Base-by-base conservation (phyloP, 2,113 vertebrate genomes). In the Sebastes fasciatus region DNA sequence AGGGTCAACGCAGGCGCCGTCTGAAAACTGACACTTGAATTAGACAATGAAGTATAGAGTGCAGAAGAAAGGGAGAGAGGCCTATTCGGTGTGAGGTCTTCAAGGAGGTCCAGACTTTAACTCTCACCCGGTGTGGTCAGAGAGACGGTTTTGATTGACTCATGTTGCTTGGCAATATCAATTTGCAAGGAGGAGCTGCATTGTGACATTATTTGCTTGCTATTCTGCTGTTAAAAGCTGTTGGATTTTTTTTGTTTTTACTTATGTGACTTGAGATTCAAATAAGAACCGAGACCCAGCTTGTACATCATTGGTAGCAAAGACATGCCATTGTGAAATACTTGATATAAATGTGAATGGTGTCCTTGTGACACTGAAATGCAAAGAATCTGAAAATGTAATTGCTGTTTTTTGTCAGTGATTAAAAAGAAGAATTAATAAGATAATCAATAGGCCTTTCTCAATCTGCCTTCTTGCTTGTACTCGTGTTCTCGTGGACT, bases 21-120 rank as follows among this genome's bases (percentile, higher is more conserved):
- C 71, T 70, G 74, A 87, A 92, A 94, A 91, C 67, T 94, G 93
- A 93, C 93, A 93, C 92, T 92, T 94, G 92, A 94, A 92, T 93
- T 83, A 91, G 81, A 93, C 89, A 91, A 93, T 90, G 90, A 92
- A 92, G 91, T 92, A 92, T 90, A 64, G 84, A 83, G 80, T 46
- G 86, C 84, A 85, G 86, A 57, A 84, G 80, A 84, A 88, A 88
- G 49, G 67, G 64, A 84, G 72, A 75, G 85, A 80, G 80, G 87
- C 86, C 80, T 14, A 81, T 61, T 89, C 77, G 71, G 84, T 94
- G 94, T 93, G 92, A 84, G 92, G 92, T 94, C 93, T 88, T 80
- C 76, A 74, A 80, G 79, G 82, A 88, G 83, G 82, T 86, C 83
- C 80, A 71, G 67, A 86, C 84, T 85, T 54, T 51, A 89, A 48